Conservation (phyloP, 2,113 vertebrate genomes). For the Lates calcarifer region DNA sequence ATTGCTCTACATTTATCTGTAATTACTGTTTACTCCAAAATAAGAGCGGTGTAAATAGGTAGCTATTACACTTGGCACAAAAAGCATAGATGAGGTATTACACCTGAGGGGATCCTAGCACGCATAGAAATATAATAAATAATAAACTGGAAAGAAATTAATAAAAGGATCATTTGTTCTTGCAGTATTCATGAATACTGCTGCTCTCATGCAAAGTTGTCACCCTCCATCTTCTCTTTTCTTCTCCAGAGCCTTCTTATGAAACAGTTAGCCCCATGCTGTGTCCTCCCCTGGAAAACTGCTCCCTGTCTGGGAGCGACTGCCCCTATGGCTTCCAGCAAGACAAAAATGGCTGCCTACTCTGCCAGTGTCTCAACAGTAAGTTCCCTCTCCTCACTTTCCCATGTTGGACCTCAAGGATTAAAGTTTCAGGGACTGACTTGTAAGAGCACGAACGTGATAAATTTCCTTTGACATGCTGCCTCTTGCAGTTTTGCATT, state of each 20-base stretch:
- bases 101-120: constrained; percentile 43
- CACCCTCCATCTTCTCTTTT: constrained; percentile 11
- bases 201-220: constrained; percentile 10
- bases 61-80: constrained; percentile 71
- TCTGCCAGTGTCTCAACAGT: constrained; percentile 87
- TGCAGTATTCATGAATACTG: neutral
- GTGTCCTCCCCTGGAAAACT: constrained; percentile 86
- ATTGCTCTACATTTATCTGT: constrained; percentile 76
- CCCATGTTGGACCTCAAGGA: neutral
- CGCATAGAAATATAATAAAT: neutral
- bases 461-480: neutral
- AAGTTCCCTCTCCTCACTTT: constrained; percentile 59
- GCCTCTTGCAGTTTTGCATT: constrained; percentile 1
- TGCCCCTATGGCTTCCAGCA: constrained; percentile 86
- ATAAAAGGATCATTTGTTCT: constrained; percentile 11
- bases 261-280: constrained; percentile 86
- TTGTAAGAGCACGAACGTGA: neutral
- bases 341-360: constrained; percentile 84
- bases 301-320: constrained; percentile 81
- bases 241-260: constrained; percentile 84
- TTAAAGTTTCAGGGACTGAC: constrained; percentile 13
- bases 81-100: constrained; percentile 41
- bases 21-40: constrained; percentile 79
- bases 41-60: constrained; percentile 67
- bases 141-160: constrained; percentile 11